Conservation (phyloP, 2,797 vertebrate species). For the Menidia menidia region DNA sequence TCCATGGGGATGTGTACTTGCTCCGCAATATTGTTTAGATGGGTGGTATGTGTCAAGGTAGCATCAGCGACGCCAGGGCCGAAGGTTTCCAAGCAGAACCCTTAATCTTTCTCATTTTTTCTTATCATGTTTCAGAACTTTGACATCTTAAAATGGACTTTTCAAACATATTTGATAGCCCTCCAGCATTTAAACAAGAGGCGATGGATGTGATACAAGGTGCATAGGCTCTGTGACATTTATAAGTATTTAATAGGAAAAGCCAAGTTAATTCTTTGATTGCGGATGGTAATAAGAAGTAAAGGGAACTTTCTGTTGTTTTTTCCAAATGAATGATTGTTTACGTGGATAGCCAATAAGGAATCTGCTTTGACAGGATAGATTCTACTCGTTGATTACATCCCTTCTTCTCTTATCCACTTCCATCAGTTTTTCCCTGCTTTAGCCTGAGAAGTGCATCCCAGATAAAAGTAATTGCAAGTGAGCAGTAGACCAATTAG, state of each 20-base stretch:
- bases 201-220: neutral
- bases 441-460: neutral
- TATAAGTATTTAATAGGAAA: neutral
- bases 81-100: neutral
- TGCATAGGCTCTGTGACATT: neutral
- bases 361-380: neutral
- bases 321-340: constrained; percentile 10
- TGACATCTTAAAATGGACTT: neutral
- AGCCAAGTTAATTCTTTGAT: neutral
- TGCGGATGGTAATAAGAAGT: neutral
- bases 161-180: neutral
- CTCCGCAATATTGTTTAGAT: constrained; percentile 11
- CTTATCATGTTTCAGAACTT: neutral
- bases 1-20: constrained; percentile 7
- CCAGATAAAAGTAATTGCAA: constrained; percentile 28
- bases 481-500: constrained; percentile 27
- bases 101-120: neutral
- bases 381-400: constrained; percentile 2
- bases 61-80: neutral
- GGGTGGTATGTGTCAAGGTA: constrained; percentile 2
- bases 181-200: neutral
- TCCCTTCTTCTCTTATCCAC: neutral
- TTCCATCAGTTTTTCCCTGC: constrained; percentile 14
- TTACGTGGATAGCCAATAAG: neutral
- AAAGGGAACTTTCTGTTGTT: neutral